These are phyloP conservation scores for Sinopyrophorus schimmeli DNA, from an alignment of 2,888 invertebrate species.

Conservation along the genomic window DNA sequence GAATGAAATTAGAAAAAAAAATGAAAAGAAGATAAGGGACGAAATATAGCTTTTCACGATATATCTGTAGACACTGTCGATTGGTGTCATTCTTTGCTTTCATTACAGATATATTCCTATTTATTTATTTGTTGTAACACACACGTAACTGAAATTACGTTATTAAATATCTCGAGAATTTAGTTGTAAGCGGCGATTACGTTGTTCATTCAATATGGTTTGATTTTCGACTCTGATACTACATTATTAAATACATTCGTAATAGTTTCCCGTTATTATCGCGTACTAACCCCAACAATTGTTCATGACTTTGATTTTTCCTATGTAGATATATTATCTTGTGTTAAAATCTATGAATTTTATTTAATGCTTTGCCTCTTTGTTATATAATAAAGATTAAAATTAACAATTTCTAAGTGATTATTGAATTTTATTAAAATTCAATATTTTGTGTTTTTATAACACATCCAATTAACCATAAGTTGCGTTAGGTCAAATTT, in stretches of 20 bases:
- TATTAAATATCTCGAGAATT: too few relatives aligned
- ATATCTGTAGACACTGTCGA: slow-evolving; percentile 7
- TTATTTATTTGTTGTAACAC: slow-evolving; percentile 14
- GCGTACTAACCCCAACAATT: slow-evolving; percentile 29
- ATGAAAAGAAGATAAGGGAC: slow-evolving; percentile 5
- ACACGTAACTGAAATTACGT: slow-evolving; percentile 19
- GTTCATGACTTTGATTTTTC: slow-evolving; percentile 30
- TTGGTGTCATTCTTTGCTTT: slow-evolving; percentile 18
- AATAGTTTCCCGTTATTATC: slow-evolving; percentile 35
- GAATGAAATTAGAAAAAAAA: slow-evolving; percentile 9
- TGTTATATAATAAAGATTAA: slow-evolving; percentile 11
- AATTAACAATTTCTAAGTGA: too few relatives aligned
- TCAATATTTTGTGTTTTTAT: too few relatives aligned
- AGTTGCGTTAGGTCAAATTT: too few relatives aligned
- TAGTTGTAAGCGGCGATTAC: too few relatives aligned
- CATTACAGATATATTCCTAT: slow-evolving; percentile 20
- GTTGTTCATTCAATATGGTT: slow-evolving; percentile 11
- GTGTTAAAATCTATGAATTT: slow-evolving; percentile 17
- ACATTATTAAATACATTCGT: slow-evolving; percentile 36
- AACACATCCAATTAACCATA: too few relatives aligned
- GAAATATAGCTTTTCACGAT: slow-evolving; percentile 14
- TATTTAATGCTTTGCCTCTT: slow-evolving; percentile 14
- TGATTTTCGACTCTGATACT: slow-evolving; percentile 37
- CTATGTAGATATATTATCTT: slow-evolving; percentile 12
- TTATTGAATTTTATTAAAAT: too few relatives aligned